Conservation (phyloP, 1,140 invertebrate species). For the Caenorhabditis brenneri region DNA sequence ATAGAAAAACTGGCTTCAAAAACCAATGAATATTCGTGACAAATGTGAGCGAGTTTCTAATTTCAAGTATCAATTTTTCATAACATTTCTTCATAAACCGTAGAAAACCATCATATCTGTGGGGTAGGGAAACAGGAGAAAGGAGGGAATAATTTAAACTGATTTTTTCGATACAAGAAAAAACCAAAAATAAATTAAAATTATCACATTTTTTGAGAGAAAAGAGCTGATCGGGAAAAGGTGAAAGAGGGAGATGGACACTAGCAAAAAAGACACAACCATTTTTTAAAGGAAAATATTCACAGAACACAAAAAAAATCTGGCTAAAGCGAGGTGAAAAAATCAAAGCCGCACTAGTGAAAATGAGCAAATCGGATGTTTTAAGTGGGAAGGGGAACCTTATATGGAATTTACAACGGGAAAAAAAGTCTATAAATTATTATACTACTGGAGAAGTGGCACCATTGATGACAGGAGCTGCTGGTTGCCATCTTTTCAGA, state of each 20-base stretch:
- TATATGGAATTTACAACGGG: too few species aligned
- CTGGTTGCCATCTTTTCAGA: background rate
- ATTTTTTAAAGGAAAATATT: background rate
- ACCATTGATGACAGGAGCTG: background rate
- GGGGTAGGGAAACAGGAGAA: too few species aligned
- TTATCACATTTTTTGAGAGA: background rate
- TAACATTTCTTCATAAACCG: too few species aligned
- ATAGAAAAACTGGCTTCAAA: background rate
- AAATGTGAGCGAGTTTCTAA: too few species aligned
- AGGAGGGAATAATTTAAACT: too few species aligned
- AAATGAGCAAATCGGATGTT: too few species aligned
- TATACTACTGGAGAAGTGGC: background rate
- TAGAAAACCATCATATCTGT: background rate
- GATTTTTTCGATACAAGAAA: background rate
- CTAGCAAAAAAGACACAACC: background rate
- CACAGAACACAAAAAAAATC: background rate
- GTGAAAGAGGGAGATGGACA: background rate
- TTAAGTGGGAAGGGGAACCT: too few species aligned
- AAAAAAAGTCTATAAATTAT: too few species aligned
- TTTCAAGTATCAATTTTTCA: too few species aligned
- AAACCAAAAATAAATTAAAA: background rate
- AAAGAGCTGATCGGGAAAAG: too few species aligned
- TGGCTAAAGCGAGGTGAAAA: background rate
- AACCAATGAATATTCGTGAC: background rate
- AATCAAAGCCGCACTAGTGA: too few species aligned